These are phyloP conservation scores for Lophochroa leadbeateri DNA, from an alignment of 2,113 vertebrate genomes.

Conservation along the genomic window DNA sequence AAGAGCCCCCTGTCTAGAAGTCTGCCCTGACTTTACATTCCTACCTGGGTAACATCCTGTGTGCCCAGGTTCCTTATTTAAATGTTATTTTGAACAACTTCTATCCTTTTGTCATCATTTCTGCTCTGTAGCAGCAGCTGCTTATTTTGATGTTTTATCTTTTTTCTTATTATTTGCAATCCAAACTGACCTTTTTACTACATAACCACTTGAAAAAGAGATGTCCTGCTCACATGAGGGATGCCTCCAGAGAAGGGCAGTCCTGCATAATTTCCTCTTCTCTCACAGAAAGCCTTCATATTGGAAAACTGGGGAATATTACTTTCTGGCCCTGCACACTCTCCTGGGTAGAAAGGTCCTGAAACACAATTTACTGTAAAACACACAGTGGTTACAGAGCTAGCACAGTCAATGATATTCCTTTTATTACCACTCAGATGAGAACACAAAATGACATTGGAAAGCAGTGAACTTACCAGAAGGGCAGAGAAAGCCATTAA, in stretches of 20 bases:
- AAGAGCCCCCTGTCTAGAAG: neutral
- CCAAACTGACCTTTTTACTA: slow-evolving; percentile 39
- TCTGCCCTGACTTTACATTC: neutral
- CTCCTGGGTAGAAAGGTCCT: slow-evolving; percentile 73
- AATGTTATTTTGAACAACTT: neutral
- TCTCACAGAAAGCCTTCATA: slow-evolving; percentile 15
- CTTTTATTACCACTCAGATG: slow-evolving; percentile 81
- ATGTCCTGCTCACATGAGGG: slow-evolving; percentile 15
- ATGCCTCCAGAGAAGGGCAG: slow-evolving; percentile 26
- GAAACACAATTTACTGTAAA: slow-evolving; percentile 79
- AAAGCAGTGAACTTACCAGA: slow-evolving; percentile 78
- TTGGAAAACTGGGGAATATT: slow-evolving; percentile 58
- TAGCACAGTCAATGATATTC: slow-evolving; percentile 76
- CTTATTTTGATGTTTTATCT: neutral
- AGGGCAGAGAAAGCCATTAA: slow-evolving; percentile 82
- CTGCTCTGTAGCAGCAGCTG: neutral
- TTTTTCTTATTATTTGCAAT: neutral
- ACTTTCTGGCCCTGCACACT: slow-evolving; percentile 57
- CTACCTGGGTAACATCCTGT: neutral
- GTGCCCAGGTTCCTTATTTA: neutral
- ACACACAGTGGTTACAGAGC: slow-evolving; percentile 76
- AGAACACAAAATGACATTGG: slow-evolving; percentile 81
- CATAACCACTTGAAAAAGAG: slow-evolving; percentile 40
- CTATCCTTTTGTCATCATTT: neutral
- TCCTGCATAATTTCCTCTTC: slow-evolving; percentile 8